Evolutionary conservation across 1,140 invertebrate species (phyloP).

Genomic region (Rhynchophorus ferrugineus): DNA sequence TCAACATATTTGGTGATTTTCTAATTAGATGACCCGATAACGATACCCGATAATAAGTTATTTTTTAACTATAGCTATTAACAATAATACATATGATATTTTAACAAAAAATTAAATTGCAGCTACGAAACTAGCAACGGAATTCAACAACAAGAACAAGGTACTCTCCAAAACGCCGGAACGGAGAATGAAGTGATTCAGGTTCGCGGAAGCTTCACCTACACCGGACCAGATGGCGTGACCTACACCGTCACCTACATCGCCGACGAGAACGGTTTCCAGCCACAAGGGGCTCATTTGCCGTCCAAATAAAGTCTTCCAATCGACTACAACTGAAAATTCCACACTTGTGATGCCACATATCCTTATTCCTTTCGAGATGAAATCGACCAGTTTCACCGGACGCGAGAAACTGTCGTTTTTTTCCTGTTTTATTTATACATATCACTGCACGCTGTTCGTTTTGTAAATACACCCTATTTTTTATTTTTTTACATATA

Average conservation of each 20-base stretch:
- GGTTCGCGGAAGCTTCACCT: slow-evolving; percentile 59
- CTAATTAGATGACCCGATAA: too few relatives aligned
- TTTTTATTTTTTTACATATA: too few relatives aligned
- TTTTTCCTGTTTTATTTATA: not conserved
- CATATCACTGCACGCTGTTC: not conserved
- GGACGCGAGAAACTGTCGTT: too few relatives aligned
- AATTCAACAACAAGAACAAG: slow-evolving; percentile 54
- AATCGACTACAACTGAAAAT: not conserved
- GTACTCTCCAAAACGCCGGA: slow-evolving; percentile 48
- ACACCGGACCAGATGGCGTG: slow-evolving; percentile 56
- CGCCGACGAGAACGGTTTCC: slow-evolving; percentile 70
- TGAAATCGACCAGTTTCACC: too few relatives aligned
- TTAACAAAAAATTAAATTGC: too few relatives aligned
- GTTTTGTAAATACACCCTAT: not conserved
- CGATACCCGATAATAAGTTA: too few relatives aligned
- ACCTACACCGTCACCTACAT: slow-evolving; percentile 54
- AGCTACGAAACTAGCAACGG: slow-evolving; percentile 64
- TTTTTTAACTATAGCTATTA: too few relatives aligned
- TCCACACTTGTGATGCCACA: not conserved
- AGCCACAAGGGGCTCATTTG: slow-evolving; percentile 53
- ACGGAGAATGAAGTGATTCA: slow-evolving; percentile 49
- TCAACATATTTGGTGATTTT: too few relatives aligned
- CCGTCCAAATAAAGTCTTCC: slow-evolving; percentile 27
- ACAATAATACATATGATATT: too few relatives aligned
- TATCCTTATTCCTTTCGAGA: not conserved